Base-by-base conservation (phyloP, 35 echinoderm and acorn worm genomes). In the Stichopus chloronotus region DNA sequence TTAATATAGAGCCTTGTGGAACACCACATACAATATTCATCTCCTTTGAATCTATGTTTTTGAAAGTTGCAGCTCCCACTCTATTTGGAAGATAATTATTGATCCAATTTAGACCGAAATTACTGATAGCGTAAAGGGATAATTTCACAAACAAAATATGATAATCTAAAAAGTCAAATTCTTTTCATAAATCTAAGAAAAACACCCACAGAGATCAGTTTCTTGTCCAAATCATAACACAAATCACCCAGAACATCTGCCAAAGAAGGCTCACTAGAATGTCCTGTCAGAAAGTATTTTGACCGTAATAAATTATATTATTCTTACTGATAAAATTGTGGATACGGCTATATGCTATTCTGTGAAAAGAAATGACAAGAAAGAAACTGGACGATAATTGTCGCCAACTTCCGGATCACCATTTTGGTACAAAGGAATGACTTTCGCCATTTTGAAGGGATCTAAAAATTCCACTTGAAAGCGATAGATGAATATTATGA, bases 401-500 rank as follows among this genome's bases (percentile, higher is more conserved):
- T 5, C 23, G 21, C 16, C 16, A 14, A 72, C 16, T n/a, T 72
- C 21, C 11, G 16, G 68, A 72, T 72, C 68, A 17, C 68, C 68
- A 3, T 14, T n/a, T 19, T 72, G 7, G 68, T 57, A 85, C 56
- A 58, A 0, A 58, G 82, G 82, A 85, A 85, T 58, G 5, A 85
- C 52, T n/a, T 85, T 85, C 8, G 82, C 79, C 19, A 87, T 17
- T 76, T 74, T 93, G 2, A 87, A 83, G 56, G 86, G 54, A 20
- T 24, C 82, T 8, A 21, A 86, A 76, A 56, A 85, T 90, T 53
- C 92, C 94, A 55, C 55, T 92, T 10, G 57, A 92, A 72, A 98
- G 92, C 90, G 94, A 91, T 59, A 95, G 82, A 78, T 95, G 25
- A 55, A 43, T 54, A 59, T 21, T 85, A 16, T 59, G 20, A 58